Percentiles rank a stretch among this genome's conserved stretches.
Conservation (phyloP, 1,140 invertebrate species). For the Tetragnatha versicolor region DNA sequence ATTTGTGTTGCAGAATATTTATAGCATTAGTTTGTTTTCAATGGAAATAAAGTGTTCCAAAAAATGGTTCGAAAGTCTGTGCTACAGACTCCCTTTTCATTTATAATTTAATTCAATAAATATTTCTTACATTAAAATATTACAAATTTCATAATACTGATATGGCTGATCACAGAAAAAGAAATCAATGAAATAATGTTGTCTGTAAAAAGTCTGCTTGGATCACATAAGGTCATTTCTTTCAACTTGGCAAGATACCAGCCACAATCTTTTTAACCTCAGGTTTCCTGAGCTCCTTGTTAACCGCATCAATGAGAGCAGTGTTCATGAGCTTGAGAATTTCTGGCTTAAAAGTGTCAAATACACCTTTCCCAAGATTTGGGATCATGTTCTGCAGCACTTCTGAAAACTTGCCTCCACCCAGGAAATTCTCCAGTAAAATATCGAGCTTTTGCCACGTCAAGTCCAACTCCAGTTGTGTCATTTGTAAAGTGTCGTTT, state of each 20-base stretch:
- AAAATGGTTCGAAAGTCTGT: no score
- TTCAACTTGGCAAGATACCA: constrained; percentile 30
- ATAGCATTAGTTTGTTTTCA: no score
- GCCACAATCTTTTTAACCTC: constrained; percentile 51
- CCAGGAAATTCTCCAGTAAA: constrained; percentile 49
- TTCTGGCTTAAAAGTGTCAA: constrained; percentile 47
- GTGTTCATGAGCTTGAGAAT: constrained; percentile 35
- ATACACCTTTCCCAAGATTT: constrained; percentile 38
- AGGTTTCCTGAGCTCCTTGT: constrained; percentile 47
- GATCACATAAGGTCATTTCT: no score
- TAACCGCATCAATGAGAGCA: constrained; percentile 38
- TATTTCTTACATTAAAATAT: no score
- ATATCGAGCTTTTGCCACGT: constrained; percentile 37
- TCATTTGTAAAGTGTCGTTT: constrained; percentile 8
- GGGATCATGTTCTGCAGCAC: constrained; percentile 47
- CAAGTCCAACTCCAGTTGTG: constrained; percentile 39
- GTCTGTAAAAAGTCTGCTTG: neutral
- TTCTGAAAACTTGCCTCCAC: constrained; percentile 42
- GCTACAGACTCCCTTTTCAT: no score
- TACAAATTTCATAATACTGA: neutral
- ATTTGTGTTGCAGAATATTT: no score
- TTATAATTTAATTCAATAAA: no score
- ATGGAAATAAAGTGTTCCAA: no score
- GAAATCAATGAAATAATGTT: neutral
- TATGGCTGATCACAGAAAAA: neutral